Evolutionary conservation across 2,888 invertebrate genomes (phyloP), one percentile per base, ranked within the genome.

Genomic region (Lycia hirtaria): DNA sequence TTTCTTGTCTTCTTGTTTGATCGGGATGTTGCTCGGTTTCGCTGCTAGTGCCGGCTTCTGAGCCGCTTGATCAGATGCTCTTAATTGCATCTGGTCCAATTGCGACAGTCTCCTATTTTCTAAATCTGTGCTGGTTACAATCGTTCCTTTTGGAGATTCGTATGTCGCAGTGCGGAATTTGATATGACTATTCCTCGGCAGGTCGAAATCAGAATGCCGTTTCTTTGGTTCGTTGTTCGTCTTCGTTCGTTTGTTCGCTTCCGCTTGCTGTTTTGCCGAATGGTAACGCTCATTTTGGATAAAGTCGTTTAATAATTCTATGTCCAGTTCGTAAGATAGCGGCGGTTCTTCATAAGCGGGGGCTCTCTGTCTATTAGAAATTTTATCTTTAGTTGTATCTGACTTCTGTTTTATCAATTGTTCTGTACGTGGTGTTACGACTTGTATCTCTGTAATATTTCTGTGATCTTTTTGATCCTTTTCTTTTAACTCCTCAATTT

Each of bases 401-500:
- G 80, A 61, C 71, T 81, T 80, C 48, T 84, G 74, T 62, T 80
- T 80, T 14, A 69, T 67, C 32, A 49, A 37, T 67, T 85, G 87
- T 65, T 84, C 93, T 50, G 78, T 88, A 38, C 87, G 85, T 4
- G 93, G 93, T 12, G 94, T 93, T 1, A 93, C 84, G 0, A 96
- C 95, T 83, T 95, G 95, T 56, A 96, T 96, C 85, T 96, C 96
- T 33, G 95, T 96, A 26, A 96, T 93, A 73, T 58, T 58, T 44
- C 52, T 52, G 7, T 95, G 95, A 20, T 94, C 94, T 71, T 93
- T 82, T 30, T 54, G 56, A 32, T 55, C 50, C 14, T 47, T 45
- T n/a, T 56, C 57, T 75, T 12, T 79, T 73, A 55, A 78, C 69
- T 56, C 62, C 30, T 78, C 81, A 5, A 69, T 66, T 71, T 75